Evolutionary conservation across 2,888 invertebrate species (phyloP).

Genomic region (Monochamus alternatus): DNA sequence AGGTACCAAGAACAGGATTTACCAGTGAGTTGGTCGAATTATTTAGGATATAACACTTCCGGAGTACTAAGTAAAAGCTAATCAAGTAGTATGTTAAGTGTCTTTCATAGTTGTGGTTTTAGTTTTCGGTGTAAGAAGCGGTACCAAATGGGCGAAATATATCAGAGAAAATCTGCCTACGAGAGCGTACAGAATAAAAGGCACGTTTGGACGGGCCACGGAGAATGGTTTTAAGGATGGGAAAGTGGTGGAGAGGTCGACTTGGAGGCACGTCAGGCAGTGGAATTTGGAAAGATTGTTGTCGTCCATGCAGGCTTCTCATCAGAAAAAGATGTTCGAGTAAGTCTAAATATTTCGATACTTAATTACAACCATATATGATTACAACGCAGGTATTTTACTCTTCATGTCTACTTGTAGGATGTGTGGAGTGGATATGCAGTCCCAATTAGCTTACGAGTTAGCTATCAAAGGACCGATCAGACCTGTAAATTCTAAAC

Average conservation of each 20-base stretch:
- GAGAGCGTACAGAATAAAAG: conserved; percentile 83
- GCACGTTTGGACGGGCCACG: conserved; percentile 84
- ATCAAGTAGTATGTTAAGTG: not conserved
- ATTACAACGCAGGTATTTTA: too few relatives aligned
- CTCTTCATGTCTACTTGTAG: conserved; percentile 67
- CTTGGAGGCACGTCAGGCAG: conserved; percentile 80
- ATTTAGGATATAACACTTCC: conserved; percentile 78
- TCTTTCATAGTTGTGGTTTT: not conserved
- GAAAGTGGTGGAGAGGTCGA: conserved; percentile 79
- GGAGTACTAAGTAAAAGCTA: conserved; percentile 80
- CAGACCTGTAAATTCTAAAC: conserved; percentile 79
- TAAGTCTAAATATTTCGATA: conserved; percentile 70
- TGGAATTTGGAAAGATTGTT: conserved; percentile 82
- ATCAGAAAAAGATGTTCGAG: conserved; percentile 91
- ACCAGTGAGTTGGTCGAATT: conserved; percentile 75
- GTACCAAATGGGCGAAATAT: conserved; percentile 73
- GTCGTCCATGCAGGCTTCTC: conserved; percentile 86
- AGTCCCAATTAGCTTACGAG: conserved; percentile 93
- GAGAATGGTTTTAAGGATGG: conserved; percentile 83
- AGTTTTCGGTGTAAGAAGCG: conserved; percentile 85
- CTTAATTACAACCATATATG: too few relatives aligned
- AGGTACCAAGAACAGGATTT: conserved; percentile 82
- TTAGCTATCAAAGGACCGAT: conserved; percentile 87
- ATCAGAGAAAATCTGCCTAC: conserved; percentile 78
- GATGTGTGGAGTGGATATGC: conserved; percentile 84